phyloP scores from a whole-genome alignment of 2,797 vertebrate genomes.

The Adrianichthys oophorus region DNA sequence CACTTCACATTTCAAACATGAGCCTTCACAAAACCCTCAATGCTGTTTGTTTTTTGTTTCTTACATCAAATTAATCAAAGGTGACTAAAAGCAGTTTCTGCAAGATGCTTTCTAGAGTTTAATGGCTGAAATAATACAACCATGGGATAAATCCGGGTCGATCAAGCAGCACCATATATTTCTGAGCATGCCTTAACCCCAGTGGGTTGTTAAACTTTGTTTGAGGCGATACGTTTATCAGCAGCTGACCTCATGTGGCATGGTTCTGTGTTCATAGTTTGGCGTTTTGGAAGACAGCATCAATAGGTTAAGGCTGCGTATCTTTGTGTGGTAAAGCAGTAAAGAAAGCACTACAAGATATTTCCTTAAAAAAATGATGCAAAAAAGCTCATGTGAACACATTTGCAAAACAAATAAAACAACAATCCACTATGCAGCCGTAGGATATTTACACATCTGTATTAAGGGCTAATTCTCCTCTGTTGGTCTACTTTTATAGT shows the following conservation, averaged over 20 bases:
- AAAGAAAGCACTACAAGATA: no score
- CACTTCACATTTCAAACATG: conserved; percentile 15
- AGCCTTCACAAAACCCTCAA: background rate
- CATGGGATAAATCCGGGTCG: conserved; percentile 47
- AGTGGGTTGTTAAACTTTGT: conserved; percentile 53
- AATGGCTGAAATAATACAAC: conserved; percentile 37
- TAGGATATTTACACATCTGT: no score
- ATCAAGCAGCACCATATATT: conserved; percentile 37
- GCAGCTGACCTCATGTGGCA: conserved; percentile 24
- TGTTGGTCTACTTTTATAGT: no score
- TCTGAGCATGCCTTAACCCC: conserved; percentile 37
- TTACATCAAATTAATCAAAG: conserved; percentile 11
- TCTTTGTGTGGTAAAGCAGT: conserved; percentile 4
- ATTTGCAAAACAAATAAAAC: no score
- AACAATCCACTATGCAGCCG: no score
- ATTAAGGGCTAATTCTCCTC: no score
- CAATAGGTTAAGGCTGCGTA: conserved; percentile 29
- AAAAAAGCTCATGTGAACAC: no score
- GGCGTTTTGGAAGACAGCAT: conserved; percentile 39
- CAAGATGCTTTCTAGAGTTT: conserved; percentile 16
- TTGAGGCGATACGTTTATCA: conserved; percentile 54
- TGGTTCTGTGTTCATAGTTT: conserved; percentile 37
- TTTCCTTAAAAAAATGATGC: no score
- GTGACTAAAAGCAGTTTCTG: conserved; percentile 26
- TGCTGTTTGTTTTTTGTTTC: conserved; percentile 9